phyloP scores from a whole-genome alignment of 2,113 vertebrate genomes.

The Athene noctua region DNA sequence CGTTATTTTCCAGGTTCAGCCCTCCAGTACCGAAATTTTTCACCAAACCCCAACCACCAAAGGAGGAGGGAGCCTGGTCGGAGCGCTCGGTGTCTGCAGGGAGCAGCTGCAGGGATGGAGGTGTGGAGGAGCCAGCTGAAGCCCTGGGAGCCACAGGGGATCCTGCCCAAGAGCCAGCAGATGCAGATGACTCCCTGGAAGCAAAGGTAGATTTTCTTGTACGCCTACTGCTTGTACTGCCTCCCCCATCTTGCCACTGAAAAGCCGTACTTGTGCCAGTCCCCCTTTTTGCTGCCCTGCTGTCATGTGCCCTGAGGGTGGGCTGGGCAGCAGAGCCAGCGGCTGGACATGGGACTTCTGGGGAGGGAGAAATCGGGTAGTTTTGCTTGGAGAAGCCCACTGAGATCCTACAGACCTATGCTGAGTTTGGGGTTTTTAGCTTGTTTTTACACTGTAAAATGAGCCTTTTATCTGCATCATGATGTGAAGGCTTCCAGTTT shows the following conservation, averaged over 20 bases:
- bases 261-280: accelerated
- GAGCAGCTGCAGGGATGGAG: neutral
- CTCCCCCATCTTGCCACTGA: neutral
- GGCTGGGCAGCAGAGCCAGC: neutral
- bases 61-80: accelerated
- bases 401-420: neutral
- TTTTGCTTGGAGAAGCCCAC: neutral
- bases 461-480: too few relatives aligned
- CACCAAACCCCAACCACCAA: neutral
- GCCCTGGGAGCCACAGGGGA: neutral
- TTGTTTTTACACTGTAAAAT: too few relatives aligned
- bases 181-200: neutral
- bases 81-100: accelerated
- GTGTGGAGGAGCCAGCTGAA: accelerated
- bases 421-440: neutral
- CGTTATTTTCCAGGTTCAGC: conserved; percentile 12
- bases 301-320: too few relatives aligned
- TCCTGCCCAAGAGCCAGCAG: neutral
- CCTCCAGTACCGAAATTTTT: neutral
- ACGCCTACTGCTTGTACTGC: accelerated
- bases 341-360: neutral
- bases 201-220: neutral
- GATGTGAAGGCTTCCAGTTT: too few relatives aligned
- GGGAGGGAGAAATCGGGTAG: neutral
- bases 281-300: neutral